Evolutionary conservation across 1,140 invertebrate genomes (phyloP), one percentile per base, ranked within the genome.

Genomic region (Coelopa frigida): DNA sequence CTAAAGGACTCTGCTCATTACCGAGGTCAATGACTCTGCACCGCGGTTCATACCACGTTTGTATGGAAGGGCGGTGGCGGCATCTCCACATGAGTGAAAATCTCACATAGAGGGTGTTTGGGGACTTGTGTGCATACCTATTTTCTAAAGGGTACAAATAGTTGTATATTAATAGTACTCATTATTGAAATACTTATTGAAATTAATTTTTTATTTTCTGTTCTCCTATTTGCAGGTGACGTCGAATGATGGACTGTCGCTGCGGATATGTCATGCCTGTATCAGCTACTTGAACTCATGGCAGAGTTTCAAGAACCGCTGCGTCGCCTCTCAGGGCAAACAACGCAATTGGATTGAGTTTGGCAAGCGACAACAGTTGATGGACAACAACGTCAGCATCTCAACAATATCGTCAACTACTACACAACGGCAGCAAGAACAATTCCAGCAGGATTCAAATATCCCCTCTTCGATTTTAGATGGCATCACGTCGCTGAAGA

Each of bases 251-350:
- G 56, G 56, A 2, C 38, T 70, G 15, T 70, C 67, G 23, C 41
- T 57, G 43, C 51, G 65, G 5, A 69, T 70, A 21, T 70, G 67
- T 38, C 67, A 70, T 44, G 59, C 64, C 36, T 70, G 67, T 53
- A 69, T 70, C 41, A 70, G 67, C 46, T 70, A 68, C 50, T 49
- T 70, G 29, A 70, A 70, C 51, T 68, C 63, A 4, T 70, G 67
- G 67, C 67, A 70, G 49, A 69, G 66, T 45, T 70, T 70, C 42
- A 70, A 70, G 46, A 70, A 70, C 53, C 67, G 67, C 22, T 70
- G 63, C 44, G 41, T 62, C 23, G 59, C 52, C 27, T 59, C 67
- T 14, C 67, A 70, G 38, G 44, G 37, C 3, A 70, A 70, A 55
- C 67, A 70, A 49, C 57, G 55, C 17, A 57, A 54, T 42, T 69